These are phyloP conservation scores for Chymomyza caudatula DNA, from an alignment of 2,888 invertebrate species.

Conservation along the genomic window DNA sequence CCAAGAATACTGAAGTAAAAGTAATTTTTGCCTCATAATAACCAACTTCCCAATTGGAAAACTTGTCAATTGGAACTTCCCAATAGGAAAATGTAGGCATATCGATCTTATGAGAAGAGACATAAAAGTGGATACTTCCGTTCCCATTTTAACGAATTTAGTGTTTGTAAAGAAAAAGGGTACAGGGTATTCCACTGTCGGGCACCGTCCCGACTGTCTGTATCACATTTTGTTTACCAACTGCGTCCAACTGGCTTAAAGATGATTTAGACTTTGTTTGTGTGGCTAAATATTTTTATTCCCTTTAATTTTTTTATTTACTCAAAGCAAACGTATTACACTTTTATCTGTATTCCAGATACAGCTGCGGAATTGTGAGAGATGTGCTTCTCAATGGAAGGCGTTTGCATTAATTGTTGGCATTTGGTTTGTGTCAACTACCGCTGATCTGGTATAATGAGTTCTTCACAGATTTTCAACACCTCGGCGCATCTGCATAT, in stretches of 20 bases:
- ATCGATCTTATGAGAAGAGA: no score
- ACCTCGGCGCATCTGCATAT: constrained; percentile 44
- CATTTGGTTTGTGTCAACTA: constrained; percentile 78
- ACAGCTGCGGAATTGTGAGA: constrained; percentile 14
- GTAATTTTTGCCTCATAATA: no score
- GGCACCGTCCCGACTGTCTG: no score
- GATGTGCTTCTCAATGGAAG: constrained; percentile 11
- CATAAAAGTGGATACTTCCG: no score
- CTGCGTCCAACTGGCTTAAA: not conserved
- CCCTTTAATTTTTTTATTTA: constrained; percentile 54
- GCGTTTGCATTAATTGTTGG: constrained; percentile 64
- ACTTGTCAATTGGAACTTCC: no score
- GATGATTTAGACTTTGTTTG: not conserved
- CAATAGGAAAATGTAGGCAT: no score
- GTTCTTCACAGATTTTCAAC: constrained; percentile 70
- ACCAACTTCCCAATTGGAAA: no score
- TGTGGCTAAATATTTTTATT: constrained; percentile 60
- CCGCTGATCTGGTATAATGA: constrained; percentile 75
- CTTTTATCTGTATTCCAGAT: constrained; percentile 16
- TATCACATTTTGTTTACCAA: no score
- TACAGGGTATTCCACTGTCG: no score
- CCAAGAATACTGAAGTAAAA: no score
- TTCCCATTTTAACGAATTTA: no score
- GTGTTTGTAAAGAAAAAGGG: no score
- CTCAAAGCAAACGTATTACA: constrained; percentile 58